These are phyloP conservation scores for Autographa pulchrina DNA, from an alignment of 2,888 invertebrate genomes.

Conservation along the genomic window DNA sequence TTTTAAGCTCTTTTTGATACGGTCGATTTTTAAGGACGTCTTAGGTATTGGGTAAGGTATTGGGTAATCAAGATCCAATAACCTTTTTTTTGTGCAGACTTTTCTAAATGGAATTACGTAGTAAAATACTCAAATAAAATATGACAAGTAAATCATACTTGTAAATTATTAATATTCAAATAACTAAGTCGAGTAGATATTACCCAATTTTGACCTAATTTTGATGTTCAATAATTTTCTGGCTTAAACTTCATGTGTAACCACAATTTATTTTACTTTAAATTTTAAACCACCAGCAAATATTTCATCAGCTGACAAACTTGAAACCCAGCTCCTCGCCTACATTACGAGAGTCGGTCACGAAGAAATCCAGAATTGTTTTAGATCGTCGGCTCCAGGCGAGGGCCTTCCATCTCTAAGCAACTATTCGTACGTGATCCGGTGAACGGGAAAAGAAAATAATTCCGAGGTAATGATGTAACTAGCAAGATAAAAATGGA, in stretches of 20 bases:
- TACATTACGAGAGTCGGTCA: slow-evolving; percentile 14
- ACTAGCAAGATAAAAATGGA: slow-evolving; percentile 56
- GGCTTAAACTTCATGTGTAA: neutral
- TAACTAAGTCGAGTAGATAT: neutral
- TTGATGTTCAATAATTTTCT: neutral
- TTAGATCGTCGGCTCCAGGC: slow-evolving; percentile 25
- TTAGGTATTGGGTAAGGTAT: neutral
- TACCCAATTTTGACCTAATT: neutral
- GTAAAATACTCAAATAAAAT: no score
- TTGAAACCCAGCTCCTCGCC: slow-evolving; percentile 16
- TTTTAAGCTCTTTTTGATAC: neutral
- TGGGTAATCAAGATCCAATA: no score
- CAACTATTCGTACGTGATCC: slow-evolving; percentile 54
- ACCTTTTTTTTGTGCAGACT: no score
- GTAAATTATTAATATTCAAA: neutral
- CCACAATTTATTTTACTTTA: neutral
- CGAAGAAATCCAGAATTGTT: slow-evolving; percentile 40
- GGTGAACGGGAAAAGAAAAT: slow-evolving; percentile 44
- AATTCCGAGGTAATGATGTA: slow-evolving; percentile 61
- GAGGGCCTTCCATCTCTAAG: slow-evolving; percentile 27
- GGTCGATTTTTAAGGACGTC: neutral
- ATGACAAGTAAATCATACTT: no score
- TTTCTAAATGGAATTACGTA: no score
- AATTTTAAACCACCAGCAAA: neutral
- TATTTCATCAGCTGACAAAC: neutral